Evolutionary conservation across 1,140 invertebrate genomes (phyloP), one percentile per base, ranked within the genome.

Genomic region (Drosophila novamexicana): DNA sequence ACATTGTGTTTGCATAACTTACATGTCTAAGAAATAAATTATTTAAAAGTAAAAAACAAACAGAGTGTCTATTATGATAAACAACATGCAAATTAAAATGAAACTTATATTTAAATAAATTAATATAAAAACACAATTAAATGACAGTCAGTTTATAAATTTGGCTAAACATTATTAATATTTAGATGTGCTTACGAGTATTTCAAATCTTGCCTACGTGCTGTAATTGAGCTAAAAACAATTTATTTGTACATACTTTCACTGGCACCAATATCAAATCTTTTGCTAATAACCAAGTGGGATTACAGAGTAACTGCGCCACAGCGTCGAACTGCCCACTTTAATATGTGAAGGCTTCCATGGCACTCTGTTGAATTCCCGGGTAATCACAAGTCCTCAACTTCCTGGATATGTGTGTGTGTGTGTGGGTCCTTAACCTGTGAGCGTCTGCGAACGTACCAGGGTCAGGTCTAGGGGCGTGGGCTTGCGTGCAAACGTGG

Each of bases 391-490:
- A 18, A 69, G 29, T 54, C 32, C 39, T 63, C 34, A 68, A 7
- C 9, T 2, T 7, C 16, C 36, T 18, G 16, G 9, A 16, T 44
- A 49, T 29, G 22, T 29, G 22, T 29, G 22, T 29, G 22, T 29
- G 22, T 29, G 22, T 29, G 22, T 29, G 22, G 50, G 32, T 10
- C 14, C 12, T 12, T 54, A 47, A 6, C 47, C 91, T 14, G 91
- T 92, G 10, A 92, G 56, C 5, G 91, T 90, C 39, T 90, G 85
- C 47, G 90, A 91, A 34, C 91, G 80, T 36, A 94, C 94, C 32
- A 94, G 81, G 18, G 95, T 96, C 40, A 96, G 93, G 91, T 96
- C 95, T 34, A 96, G 91, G 16, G 95, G 96, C 74, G 95, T 94
- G 49, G 93, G 91, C 61, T 93, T 92, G 7, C 86, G 72, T 14